These are phyloP conservation scores for Pomacea maculata DNA, from an alignment of 1,140 invertebrate species.

Conservation along the genomic window DNA sequence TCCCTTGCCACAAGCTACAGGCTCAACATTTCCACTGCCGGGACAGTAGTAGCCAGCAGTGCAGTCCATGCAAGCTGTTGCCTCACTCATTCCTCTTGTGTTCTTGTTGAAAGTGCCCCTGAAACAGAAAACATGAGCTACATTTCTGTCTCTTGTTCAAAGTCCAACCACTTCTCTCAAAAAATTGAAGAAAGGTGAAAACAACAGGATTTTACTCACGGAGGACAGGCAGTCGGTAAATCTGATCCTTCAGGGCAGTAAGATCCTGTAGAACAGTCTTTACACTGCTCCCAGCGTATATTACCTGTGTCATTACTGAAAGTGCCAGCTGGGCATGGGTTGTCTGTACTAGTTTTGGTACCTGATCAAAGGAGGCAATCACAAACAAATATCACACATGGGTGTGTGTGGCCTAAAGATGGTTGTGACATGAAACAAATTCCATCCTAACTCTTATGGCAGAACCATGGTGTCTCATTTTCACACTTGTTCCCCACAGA, in stretches of 20 bases:
- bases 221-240: slow-evolving; percentile 45
- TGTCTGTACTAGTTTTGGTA: slow-evolving; percentile 41
- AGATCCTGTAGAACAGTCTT: slow-evolving; percentile 52
- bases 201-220: slow-evolving; percentile 36
- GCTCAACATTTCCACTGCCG: slow-evolving; percentile 40
- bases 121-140: slow-evolving; percentile 26
- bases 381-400: background rate
- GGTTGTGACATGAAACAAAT: background rate
- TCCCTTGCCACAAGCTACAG: slow-evolving; percentile 58
- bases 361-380: slow-evolving; percentile 32
- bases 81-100: slow-evolving; percentile 41
- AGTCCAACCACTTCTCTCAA: background rate
- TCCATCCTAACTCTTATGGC: too few species aligned
- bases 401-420: too few species aligned
- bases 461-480: too few species aligned
- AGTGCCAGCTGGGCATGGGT: slow-evolving; percentile 60
- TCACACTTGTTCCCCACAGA: too few species aligned
- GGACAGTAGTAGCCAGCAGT: slow-evolving; percentile 59
- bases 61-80: slow-evolving; percentile 45
- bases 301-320: slow-evolving; percentile 51
- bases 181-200: background rate
- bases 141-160: background rate
- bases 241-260: slow-evolving; percentile 51
- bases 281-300: slow-evolving; percentile 59
- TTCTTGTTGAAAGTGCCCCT: slow-evolving; percentile 54